These are phyloP conservation scores for Vicugna pacos DNA, from an alignment of 2,113 vertebrate species.

Conservation along the genomic window DNA sequence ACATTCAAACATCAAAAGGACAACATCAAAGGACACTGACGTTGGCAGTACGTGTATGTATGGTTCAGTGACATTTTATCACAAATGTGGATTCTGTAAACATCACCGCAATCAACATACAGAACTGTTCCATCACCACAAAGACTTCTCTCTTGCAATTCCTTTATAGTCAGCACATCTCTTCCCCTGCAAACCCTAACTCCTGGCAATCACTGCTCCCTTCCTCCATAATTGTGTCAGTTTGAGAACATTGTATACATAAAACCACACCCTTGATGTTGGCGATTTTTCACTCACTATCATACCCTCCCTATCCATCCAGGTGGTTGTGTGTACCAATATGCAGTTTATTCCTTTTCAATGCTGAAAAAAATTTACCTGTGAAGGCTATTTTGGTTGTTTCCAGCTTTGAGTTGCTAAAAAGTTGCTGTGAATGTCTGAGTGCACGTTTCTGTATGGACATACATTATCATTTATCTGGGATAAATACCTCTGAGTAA, in stretches of 20 bases:
- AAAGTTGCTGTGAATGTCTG: background rate
- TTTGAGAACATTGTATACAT: background rate
- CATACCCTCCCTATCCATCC: background rate
- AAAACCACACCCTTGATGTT: background rate
- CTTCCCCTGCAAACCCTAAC: background rate
- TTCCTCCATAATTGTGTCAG: background rate
- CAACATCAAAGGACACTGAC: background rate
- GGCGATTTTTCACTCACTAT: background rate
- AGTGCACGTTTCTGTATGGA: background rate
- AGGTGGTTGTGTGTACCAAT: background rate
- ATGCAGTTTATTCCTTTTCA: background rate
- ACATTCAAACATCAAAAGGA: too few relatives aligned
- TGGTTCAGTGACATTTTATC: background rate
- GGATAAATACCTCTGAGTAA: background rate
- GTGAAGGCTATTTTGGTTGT: background rate
- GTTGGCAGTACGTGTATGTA: background rate
- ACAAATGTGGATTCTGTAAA: background rate
- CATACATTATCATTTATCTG: background rate
- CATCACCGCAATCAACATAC: background rate
- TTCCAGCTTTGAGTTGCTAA: background rate
- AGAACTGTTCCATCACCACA: background rate
- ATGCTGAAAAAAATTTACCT: background rate
- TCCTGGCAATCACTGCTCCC: background rate
- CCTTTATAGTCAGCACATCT: background rate
- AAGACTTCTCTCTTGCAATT: background rate